phyloP scores from a whole-genome alignment of 2,888 invertebrate species.

The Synanthedon andrenaeformis region DNA sequence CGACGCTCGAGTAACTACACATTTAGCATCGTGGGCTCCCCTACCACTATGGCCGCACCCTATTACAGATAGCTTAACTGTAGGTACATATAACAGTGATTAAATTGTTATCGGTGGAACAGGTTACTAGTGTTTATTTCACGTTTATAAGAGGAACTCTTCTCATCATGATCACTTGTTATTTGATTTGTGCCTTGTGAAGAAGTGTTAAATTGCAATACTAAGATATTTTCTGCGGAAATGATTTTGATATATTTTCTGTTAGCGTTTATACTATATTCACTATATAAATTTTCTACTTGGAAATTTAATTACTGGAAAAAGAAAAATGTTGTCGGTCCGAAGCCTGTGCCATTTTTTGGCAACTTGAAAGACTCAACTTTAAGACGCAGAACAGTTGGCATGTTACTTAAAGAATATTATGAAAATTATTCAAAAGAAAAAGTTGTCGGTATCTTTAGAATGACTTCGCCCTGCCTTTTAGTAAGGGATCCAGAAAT shows the following conservation, averaged over 20 bases:
- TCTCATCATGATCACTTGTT: too few relatives aligned
- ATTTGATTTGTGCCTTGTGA: too few relatives aligned
- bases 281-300: constrained; percentile 12
- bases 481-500: constrained; percentile 11
- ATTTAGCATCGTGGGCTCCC: too few relatives aligned
- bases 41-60: too few relatives aligned
- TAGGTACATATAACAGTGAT: too few relatives aligned
- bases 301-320: constrained; percentile 15
- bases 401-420: constrained; percentile 11
- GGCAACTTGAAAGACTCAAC: constrained; percentile 16
- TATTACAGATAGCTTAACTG: too few relatives aligned
- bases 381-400: constrained; percentile 9
- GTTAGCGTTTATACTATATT: neutral
- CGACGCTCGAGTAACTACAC: too few relatives aligned
- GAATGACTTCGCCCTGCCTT: constrained; percentile 7
- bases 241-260: neutral
- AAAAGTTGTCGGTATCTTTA: constrained; percentile 8
- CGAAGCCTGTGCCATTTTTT: constrained; percentile 14
- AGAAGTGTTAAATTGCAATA: too few relatives aligned
- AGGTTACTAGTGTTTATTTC: too few relatives aligned
- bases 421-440: constrained; percentile 13
- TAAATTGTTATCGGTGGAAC: too few relatives aligned
- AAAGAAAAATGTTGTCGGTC: constrained; percentile 14
- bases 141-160: too few relatives aligned
- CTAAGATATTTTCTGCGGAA: too few relatives aligned